These are phyloP conservation scores for Listrodromus nycthemerus DNA, from an alignment of 2,888 invertebrate species.

Conservation along the genomic window DNA sequence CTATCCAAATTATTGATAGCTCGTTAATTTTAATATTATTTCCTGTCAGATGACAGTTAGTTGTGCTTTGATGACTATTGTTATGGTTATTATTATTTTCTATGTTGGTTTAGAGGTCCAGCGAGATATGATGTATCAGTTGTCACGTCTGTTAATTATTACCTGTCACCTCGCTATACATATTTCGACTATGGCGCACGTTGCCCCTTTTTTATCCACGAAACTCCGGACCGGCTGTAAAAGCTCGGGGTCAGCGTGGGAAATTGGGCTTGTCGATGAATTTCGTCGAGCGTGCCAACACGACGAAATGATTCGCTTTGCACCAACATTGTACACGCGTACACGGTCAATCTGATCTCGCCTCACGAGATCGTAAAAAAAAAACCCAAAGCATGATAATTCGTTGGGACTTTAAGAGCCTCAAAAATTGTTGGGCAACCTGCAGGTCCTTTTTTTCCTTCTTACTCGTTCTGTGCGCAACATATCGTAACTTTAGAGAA, in stretches of 20 bases:
- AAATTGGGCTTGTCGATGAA: conserved; percentile 58
- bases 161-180: conserved; percentile 18
- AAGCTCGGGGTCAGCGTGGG: conserved; percentile 58
- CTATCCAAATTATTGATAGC: conserved; percentile 52
- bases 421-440: background rate
- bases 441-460: background rate
- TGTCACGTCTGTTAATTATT: conserved; percentile 16
- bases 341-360: conserved; percentile 7
- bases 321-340: background rate
- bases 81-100: conserved; percentile 21
- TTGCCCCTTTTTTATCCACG: conserved; percentile 2
- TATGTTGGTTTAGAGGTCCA: conserved; percentile 3
- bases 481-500: background rate
- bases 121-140: conserved; percentile 27
- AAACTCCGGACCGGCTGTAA: conserved; percentile 16
- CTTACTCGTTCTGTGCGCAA: background rate
- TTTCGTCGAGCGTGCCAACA: conserved; percentile 51
- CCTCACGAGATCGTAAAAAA: conserved; percentile 40
- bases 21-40: conserved; percentile 55
- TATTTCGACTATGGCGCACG: conserved; percentile 6
- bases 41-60: conserved; percentile 34
- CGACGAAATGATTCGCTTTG: conserved; percentile 42
- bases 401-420: background rate
- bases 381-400: background rate
- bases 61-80: conserved; percentile 35